Evolutionary conservation across 1,140 invertebrate genomes (phyloP).

Genomic region (Nixonia krombeini): DNA sequence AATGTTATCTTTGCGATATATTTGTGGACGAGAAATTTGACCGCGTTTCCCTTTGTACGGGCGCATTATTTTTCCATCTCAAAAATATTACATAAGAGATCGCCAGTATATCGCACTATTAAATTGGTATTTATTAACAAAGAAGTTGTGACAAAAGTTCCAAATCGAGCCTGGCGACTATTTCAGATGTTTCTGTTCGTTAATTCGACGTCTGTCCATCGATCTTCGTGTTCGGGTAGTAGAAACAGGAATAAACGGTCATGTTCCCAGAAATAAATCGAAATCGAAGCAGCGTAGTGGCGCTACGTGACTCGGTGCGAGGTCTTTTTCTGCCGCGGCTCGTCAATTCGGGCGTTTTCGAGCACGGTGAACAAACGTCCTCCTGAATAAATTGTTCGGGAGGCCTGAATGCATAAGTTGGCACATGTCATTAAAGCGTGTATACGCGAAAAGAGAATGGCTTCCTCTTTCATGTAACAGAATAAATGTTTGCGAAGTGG

Average conservation of each 20-base stretch:
- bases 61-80: slow-evolving; percentile 1
- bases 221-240: neutral
- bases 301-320: slow-evolving; percentile 13
- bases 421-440: slow-evolving; percentile 38
- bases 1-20: slow-evolving; percentile 31
- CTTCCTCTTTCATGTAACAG: slow-evolving; percentile 18
- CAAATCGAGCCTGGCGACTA: too few relatives aligned
- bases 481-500: slow-evolving; percentile 28
- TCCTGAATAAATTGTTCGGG: slow-evolving; percentile 41
- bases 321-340: slow-evolving; percentile 26
- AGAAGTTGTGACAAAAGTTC: too few relatives aligned
- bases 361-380: slow-evolving; percentile 28
- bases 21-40: slow-evolving; percentile 21
- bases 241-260: slow-evolving; percentile 4
- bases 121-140: too few relatives aligned
- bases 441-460: slow-evolving; percentile 15
- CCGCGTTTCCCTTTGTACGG: slow-evolving; percentile 12
- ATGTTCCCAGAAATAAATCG: slow-evolving; percentile 33
- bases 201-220: neutral
- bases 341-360: slow-evolving; percentile 26
- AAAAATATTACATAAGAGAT: neutral
- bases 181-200: too few relatives aligned
- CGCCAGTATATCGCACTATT: too few relatives aligned
- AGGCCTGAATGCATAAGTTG: slow-evolving; percentile 29
- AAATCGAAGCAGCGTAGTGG: slow-evolving; percentile 15